Evolutionary conservation across 2,113 vertebrate species (phyloP).

Genomic region (Penelope pileata): DNA sequence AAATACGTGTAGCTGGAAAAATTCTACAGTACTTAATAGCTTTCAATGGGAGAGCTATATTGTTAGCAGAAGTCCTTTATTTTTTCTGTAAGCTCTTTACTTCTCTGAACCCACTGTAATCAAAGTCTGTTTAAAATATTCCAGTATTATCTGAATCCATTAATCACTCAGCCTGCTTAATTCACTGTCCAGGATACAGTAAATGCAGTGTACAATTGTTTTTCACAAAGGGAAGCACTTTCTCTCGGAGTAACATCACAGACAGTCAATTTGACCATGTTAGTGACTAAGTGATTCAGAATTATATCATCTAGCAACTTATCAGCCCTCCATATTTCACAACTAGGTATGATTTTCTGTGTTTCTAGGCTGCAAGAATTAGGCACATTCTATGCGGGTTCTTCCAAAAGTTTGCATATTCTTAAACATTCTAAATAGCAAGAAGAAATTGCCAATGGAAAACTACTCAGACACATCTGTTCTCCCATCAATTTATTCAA

Average conservation of each 20-base stretch:
- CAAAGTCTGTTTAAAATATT: not conserved
- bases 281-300: conserved; percentile 28
- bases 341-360: not conserved
- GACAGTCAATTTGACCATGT: not conserved
- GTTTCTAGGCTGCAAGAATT: not conserved
- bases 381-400: not conserved
- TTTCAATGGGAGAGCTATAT: not conserved
- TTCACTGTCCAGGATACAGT: not conserved
- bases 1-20: not conserved
- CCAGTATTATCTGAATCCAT: not conserved
- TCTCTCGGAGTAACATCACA: conserved; percentile 23
- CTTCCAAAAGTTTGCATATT: conserved; percentile 6
- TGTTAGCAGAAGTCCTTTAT: not conserved
- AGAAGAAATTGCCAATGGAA: conserved; percentile 17
- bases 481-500: conserved; percentile 10
- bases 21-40: not conserved
- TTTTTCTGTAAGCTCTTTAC: not conserved
- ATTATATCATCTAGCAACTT: not conserved
- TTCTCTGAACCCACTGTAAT: not conserved
- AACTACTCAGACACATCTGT: conserved; percentile 38
- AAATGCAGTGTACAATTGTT: conserved; percentile 19
- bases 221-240: conserved; percentile 18
- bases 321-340: not conserved
- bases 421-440: conserved; percentile 2
- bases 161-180: not conserved